phyloP scores from a whole-genome alignment of 2,888 invertebrate species.

The Lepidocyrtinus sp. region DNA sequence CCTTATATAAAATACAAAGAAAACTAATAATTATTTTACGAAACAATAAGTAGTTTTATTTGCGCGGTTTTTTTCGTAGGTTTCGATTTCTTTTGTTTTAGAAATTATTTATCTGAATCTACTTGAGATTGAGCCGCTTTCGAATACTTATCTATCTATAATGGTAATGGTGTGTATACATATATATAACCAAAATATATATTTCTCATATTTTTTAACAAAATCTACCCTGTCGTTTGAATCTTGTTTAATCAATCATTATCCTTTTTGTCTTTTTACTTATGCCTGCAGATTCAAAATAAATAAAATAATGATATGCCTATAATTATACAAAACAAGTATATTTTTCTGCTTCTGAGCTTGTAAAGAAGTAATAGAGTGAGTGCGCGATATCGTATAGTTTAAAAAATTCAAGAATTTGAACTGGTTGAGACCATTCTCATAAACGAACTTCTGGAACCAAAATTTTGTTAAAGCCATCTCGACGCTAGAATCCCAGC shows the following conservation, averaged over 20 bases:
- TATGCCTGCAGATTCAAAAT: conserved; percentile 39
- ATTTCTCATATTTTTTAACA: conserved; percentile 16
- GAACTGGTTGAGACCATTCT: too few relatives aligned
- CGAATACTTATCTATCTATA: conserved; percentile 35
- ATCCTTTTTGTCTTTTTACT: background rate
- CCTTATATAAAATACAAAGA: too few relatives aligned
- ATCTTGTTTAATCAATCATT: conserved; percentile 1
- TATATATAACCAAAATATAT: conserved; percentile 16
- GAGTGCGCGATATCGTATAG: too few relatives aligned
- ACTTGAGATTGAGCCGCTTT: background rate
- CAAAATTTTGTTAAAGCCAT: too few relatives aligned
- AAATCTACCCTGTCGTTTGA: background rate
- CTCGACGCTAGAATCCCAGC: too few relatives aligned
- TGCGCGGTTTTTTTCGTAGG: too few relatives aligned
- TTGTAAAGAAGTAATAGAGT: too few relatives aligned
- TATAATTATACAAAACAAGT: background rate
- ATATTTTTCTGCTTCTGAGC: conserved; percentile 33
- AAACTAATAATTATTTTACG: too few relatives aligned
- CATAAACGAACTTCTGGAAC: too few relatives aligned
- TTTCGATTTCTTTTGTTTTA: background rate
- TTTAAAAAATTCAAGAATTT: too few relatives aligned
- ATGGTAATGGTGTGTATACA: background rate
- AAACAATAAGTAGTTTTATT: too few relatives aligned
- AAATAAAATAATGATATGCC: conserved; percentile 41
- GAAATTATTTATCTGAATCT: background rate